Percentiles rank a stretch among this genome's conserved stretches.
These are phyloP conservation scores for Serilophus lunatus DNA, from an alignment of 2,113 vertebrate species.

Conservation along the genomic window DNA sequence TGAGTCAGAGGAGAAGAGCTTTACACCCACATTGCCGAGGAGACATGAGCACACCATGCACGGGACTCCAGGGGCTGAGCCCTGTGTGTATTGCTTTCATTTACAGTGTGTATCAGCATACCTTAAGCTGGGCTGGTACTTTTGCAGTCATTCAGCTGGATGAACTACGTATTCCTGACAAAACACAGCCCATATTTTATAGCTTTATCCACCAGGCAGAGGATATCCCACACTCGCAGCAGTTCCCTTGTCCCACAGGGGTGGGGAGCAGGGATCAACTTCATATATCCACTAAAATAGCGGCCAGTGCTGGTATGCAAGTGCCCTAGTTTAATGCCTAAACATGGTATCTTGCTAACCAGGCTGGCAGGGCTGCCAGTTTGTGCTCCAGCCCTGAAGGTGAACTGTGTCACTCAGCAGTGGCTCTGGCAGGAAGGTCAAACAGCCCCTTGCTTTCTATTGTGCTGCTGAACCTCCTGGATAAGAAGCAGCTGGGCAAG, in stretches of 20 bases:
- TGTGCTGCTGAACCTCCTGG: not conserved
- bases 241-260: not conserved
- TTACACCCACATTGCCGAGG: not conserved
- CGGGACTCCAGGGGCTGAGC: not conserved
- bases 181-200: not conserved
- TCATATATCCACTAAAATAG: constrained; percentile 52
- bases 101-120: not conserved
- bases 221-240: not conserved
- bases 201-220: not conserved
- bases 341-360: constrained; percentile 62
- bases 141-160: not conserved
- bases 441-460: not conserved
- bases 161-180: not conserved
- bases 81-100: not conserved
- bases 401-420: constrained; percentile 42
- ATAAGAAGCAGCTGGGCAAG: not conserved
- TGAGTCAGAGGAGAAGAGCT: constrained; percentile 12
- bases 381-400: constrained; percentile 44
- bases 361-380: constrained; percentile 52
- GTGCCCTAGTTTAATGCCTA: constrained; percentile 50
- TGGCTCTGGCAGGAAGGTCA: constrained; percentile 21
- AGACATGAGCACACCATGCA: not conserved
- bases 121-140: not conserved
- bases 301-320: constrained; percentile 61
- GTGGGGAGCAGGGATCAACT: constrained; percentile 41